Base-by-base conservation (phyloP, 2,113 vertebrate species). In the Dolichallabes microphthalmus region DNA sequence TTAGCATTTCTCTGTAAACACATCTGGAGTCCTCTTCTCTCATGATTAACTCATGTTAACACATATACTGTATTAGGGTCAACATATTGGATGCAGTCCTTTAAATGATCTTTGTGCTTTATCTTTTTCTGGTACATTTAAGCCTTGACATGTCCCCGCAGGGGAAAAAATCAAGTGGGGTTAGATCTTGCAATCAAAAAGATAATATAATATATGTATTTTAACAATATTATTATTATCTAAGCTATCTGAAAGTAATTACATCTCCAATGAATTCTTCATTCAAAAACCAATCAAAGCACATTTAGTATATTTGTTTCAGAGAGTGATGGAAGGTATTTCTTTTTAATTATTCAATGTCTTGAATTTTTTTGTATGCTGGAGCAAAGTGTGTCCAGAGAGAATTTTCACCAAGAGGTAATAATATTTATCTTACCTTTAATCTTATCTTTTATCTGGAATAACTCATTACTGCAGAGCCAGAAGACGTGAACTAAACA, bases 321-420 rank as follows among this genome's bases (percentile, higher is more conserved):
- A 52, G 50, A 74, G 39, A 75, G 22, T 75, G 73, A 4, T 75
- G 25, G 53, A 27, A 75, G 73, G 50, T 27, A 75, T 53, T 76
- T 75, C 53, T 76, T 53, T 15, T 50, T 76, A 19, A 32, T 53
- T 76, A 32, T 53, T 76, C 30, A 27, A 55, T 55, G 50, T 53
- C 73, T 76, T 55, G 73, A 13, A 53, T 76, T 58, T 78, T 78
- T 78, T 78, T 78, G 17, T 13, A 58, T 20, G 27, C 53, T 78
- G 30, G 55, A 20, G 27, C 53, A 58, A 58, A 78, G 12, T 39
- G 53, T 77, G 53, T 58, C 17, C 53, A 32, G 8, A 57, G 52
- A 57, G 50, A 77, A 76, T 20, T 76, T 76, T 74, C 71, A 74
- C 71, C 53, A 77, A 32, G 22, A 60, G 20, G 19, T 39, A 39